A percentile compares a stretch with the other conserved stretches of the same genome.
Conservation (phyloP, 2,888 invertebrate genomes). For the Drosophila siamana region DNA sequence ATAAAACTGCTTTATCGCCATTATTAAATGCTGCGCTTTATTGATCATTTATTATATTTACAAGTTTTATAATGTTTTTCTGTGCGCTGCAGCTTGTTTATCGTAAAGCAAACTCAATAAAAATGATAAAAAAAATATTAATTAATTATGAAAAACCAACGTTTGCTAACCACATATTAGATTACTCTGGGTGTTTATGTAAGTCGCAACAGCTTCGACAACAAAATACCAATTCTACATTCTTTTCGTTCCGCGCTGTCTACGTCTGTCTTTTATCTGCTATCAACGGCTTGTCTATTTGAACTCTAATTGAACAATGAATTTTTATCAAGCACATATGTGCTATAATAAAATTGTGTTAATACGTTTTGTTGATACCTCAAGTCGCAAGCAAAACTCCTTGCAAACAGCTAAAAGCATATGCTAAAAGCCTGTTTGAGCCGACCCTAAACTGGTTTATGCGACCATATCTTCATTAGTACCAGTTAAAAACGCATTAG, state of each 20-base stretch:
- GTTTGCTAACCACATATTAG: neutral
- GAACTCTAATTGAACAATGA: constrained; percentile 33
- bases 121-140: neutral
- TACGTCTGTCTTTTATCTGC: neutral
- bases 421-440: constrained; percentile 20
- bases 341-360: constrained; percentile 26
- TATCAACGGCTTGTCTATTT: constrained; percentile 19
- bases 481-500: constrained; percentile 54
- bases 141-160: neutral
- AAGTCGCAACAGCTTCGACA: neutral
- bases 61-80: neutral
- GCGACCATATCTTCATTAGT: constrained; percentile 37
- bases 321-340: constrained; percentile 18
- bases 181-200: neutral
- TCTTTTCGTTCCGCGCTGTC: neutral
- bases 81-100: too few relatives aligned
- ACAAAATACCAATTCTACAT: neutral
- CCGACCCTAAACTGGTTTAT: constrained; percentile 29
- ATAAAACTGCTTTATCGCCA: neutral
- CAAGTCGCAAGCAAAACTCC: constrained; percentile 13
- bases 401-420: constrained; percentile 1
- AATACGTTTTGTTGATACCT: constrained; percentile 32
- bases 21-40: neutral
- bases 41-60: neutral
- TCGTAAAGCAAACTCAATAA: neutral